Evolutionary conservation across 2,797 vertebrate species (phyloP).

Genomic region (Hozukius guyotensis): DNA sequence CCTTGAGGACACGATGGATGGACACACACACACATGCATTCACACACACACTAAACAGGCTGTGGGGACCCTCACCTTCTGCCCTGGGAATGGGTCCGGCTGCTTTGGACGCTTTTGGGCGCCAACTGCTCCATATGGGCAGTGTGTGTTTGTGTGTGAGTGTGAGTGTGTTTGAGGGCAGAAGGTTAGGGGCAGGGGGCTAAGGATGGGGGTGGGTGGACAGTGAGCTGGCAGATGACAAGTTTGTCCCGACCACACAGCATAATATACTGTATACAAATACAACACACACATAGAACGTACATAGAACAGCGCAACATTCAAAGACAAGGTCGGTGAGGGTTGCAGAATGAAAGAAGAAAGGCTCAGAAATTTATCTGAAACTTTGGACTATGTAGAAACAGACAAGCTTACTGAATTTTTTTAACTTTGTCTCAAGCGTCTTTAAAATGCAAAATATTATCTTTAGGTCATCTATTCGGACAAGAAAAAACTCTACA

Average conservation of each 20-base stretch:
- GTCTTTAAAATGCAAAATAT: neutral
- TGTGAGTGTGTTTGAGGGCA: constrained; percentile 68
- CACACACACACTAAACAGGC: constrained; percentile 53
- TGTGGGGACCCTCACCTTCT: constrained; percentile 84
- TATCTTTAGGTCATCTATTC: neutral
- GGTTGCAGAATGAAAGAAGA: neutral
- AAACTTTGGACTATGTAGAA: neutral
- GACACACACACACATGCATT: constrained; percentile 33
- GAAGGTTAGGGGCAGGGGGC: constrained; percentile 80
- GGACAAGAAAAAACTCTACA: neutral
- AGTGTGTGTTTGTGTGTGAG: constrained; percentile 69
- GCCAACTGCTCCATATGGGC: constrained; percentile 87
- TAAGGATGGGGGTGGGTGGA: constrained; percentile 70
- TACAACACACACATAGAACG: neutral
- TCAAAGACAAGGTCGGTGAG: neutral
- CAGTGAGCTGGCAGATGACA: constrained; percentile 70
- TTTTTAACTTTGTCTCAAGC: neutral
- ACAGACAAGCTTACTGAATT: neutral
- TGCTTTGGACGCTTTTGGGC: constrained; percentile 83
- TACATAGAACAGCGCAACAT: neutral
- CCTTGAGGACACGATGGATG: constrained; percentile 65
- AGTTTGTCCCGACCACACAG: constrained; percentile 45
- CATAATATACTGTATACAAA: constrained; percentile 37
- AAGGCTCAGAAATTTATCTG: neutral
- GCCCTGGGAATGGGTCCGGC: constrained; percentile 86